A percentile compares a stretch with the other conserved stretches of the same genome.
These are phyloP conservation scores for Monochamus saltuarius DNA, from an alignment of 1,140 invertebrate species.

Conservation along the genomic window DNA sequence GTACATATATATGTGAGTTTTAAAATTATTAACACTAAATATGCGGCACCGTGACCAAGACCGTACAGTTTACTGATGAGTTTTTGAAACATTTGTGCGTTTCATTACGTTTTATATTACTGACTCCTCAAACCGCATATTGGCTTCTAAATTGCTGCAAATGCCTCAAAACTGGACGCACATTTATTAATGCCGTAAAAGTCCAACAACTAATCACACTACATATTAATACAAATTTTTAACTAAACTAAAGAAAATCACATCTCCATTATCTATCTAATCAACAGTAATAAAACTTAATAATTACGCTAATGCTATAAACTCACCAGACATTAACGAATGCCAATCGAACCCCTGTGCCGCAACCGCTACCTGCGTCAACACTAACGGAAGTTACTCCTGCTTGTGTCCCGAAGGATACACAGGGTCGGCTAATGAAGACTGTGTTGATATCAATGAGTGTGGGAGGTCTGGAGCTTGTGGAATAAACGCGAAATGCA, in stretches of 20 bases:
- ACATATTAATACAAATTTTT: not conserved
- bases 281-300: not conserved
- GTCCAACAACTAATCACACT: not conserved
- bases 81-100: too few relatives aligned
- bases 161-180: too few relatives aligned
- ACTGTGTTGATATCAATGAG: constrained; percentile 68
- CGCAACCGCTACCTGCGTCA: constrained; percentile 70
- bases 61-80: too few relatives aligned
- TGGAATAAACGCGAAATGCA: constrained; percentile 85
- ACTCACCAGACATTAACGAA: constrained; percentile 62
- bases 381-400: constrained; percentile 71
- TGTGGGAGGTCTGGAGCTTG: constrained; percentile 69
- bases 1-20: not conserved
- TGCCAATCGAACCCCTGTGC: constrained; percentile 66
- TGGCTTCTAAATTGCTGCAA: too few relatives aligned
- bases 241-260: constrained; percentile 19
- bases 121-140: too few relatives aligned
- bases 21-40: too few relatives aligned
- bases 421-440: constrained; percentile 56
- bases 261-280: constrained; percentile 6
- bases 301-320: constrained; percentile 16
- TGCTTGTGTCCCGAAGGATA: constrained; percentile 76
- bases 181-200: too few relatives aligned
- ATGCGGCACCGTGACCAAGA: too few relatives aligned
- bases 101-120: too few relatives aligned